Evolutionary conservation across 1,140 invertebrate genomes (phyloP), one percentile per base, ranked within the genome.

Genomic region (Drosophila dunni): DNA sequence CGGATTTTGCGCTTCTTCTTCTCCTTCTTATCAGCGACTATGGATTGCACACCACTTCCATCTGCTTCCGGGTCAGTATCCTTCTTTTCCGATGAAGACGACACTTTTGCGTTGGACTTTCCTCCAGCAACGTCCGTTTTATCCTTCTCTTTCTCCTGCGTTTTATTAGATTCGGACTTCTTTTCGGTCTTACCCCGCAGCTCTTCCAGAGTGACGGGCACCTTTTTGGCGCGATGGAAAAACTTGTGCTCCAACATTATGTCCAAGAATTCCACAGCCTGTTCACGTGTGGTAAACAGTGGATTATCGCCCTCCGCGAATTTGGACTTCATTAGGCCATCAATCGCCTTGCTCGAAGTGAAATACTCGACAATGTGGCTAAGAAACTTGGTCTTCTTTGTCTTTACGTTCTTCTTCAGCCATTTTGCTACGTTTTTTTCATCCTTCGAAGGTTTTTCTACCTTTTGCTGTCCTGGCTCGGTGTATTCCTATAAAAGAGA

Each of bases 361-460:
- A 99, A 99, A 93, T 99, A 99, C 92, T 98, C 97, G 0, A 99
- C 98, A 93, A 98, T 97, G 92, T 99, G 98, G 83, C 97, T 97
- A 48, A 98, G 94, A 91, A 99, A 98, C 93, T 98, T 99, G 0
- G 98, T 98, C 91, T 98, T 98, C 93, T 99, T 99, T 7, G 95
- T 96, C 11, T 97, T 97, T 11, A 98, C 96, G 93, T 98, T 98
- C 71, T 97, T 96, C 53, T 97, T 96, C 48, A 99, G 93, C 96
- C 97, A 99, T 93, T 98, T 98, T 0, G 98, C 98, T 20, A 99
- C 94, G 0, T 95, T 94, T 93, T 98, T 98, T 92, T 99, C 97
- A 51, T 98, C 96, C 93, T 98, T 99, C 1, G 96, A 95, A 1
- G 97, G 96, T 92, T 97, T 97, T 64, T 95, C 95, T 66, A 93